Percentiles rank a stretch among this genome's conserved stretches.
These are phyloP conservation scores for Procambarus clarkii DNA, from an alignment of 1,140 invertebrate species.

Conservation along the genomic window DNA sequence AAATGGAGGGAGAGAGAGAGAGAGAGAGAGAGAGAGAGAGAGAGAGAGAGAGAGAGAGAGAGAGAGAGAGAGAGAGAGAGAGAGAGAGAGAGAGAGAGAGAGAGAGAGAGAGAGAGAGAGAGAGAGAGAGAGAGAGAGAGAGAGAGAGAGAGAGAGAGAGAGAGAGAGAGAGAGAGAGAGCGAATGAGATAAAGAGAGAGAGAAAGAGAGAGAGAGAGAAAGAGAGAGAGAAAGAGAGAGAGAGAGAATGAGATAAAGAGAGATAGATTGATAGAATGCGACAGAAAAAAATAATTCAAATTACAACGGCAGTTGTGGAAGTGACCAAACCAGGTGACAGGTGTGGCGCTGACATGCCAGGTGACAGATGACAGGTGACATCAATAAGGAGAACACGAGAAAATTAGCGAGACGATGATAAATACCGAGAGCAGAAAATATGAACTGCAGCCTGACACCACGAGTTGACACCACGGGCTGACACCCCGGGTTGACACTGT, in stretches of 20 bases:
- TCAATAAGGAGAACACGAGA: too few species aligned
- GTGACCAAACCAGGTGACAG: too few species aligned
- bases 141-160: not conserved
- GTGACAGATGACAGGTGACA: too few species aligned
- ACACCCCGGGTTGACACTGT: too few species aligned
- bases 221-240: not conserved
- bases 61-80: conserved; percentile 15
- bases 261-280: not conserved
- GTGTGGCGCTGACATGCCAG: too few species aligned
- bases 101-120: conserved; percentile 4
- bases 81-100: conserved; percentile 15
- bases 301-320: too few species aligned
- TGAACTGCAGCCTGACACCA: too few species aligned
- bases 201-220: conserved; percentile 4
- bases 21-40: conserved; percentile 15
- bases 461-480: too few species aligned
- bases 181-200: too few species aligned
- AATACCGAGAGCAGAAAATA: too few species aligned
- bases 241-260: conserved; percentile 2
- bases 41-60: not conserved
- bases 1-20: not conserved
- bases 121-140: conserved; percentile 15
- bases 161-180: conserved; percentile 15
- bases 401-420: too few species aligned
- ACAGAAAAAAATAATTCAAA: too few species aligned